These are phyloP conservation scores for Tortrix viridana DNA, from an alignment of 2,888 invertebrate species.

Conservation along the genomic window DNA sequence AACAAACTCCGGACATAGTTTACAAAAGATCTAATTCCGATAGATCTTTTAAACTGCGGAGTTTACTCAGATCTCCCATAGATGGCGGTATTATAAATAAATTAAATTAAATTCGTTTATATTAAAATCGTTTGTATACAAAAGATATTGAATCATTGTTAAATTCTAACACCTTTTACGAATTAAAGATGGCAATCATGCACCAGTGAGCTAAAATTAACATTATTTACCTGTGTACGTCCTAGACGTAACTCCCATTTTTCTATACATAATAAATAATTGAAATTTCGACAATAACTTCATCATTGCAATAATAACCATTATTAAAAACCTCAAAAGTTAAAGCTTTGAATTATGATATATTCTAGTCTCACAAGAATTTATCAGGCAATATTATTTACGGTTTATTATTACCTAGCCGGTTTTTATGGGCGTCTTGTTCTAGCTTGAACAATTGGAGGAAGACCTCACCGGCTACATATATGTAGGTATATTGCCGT, in stretches of 20 bases:
- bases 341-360: too few species aligned
- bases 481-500: too few species aligned
- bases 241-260: too few species aligned
- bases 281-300: background rate
- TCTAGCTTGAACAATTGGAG: too few species aligned
- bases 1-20: conserved; percentile 42
- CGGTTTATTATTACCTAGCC: too few species aligned
- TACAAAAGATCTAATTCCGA: conserved; percentile 41
- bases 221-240: too few species aligned
- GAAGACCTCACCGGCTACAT: too few species aligned
- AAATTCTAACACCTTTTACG: conserved; percentile 26
- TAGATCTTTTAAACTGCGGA: conserved; percentile 43
- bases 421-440: too few species aligned
- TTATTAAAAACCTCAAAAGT: background rate
- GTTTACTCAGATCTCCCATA: conserved; percentile 44
- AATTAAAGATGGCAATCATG: conserved; percentile 14
- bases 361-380: too few species aligned
- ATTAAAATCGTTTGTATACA: conserved; percentile 25
- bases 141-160: conserved; percentile 33
- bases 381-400: too few species aligned
- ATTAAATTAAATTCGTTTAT: conserved; percentile 35
- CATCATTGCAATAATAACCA: background rate
- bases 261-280: background rate
- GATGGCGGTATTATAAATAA: conserved; percentile 42
- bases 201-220: conserved; percentile 5